A percentile compares a stretch with the other conserved stretches of the same genome.
Evolutionary conservation across 2,797 vertebrate genomes (phyloP).

Genomic region (Smutsia gigantea): DNA sequence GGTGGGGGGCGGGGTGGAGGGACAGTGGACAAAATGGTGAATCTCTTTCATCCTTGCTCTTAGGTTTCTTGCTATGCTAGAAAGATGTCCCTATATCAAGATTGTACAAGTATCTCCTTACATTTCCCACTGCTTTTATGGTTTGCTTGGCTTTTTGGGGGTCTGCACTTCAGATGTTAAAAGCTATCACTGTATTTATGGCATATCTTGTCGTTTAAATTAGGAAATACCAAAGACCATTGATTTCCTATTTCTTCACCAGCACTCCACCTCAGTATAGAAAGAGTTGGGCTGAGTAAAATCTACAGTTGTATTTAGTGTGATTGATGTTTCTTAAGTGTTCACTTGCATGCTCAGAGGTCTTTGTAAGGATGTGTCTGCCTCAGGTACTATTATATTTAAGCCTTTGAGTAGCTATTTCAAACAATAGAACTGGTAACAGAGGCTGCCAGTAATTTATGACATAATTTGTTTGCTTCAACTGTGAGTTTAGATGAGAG

Average conservation of each 20-base stretch:
- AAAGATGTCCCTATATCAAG: background rate
- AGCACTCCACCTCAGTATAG: too few species aligned
- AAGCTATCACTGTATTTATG: background rate
- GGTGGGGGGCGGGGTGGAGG: background rate
- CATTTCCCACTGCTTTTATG: background rate
- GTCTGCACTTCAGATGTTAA: constrained; percentile 24
- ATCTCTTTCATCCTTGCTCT: background rate
- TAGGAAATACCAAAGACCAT: background rate
- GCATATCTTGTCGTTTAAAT: background rate
- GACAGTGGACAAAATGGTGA: background rate
- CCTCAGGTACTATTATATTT: background rate
- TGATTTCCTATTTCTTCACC: background rate
- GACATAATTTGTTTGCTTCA: background rate
- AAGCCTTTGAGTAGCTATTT: background rate
- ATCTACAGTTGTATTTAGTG: background rate
- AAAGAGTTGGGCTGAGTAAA: background rate
- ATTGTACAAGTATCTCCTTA: background rate
- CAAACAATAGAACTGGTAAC: background rate
- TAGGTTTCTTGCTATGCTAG: background rate
- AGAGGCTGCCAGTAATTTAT: background rate
- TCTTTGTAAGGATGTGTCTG: background rate
- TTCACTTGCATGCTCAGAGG: background rate
- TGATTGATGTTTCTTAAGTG: background rate
- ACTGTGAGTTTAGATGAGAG: background rate
- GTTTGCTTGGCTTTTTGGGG: background rate